Evolutionary conservation across 30 jellyfish, hydroid and myxozoan genomes (phyloP).

Genomic region (Haliclystus octoradiatus): DNA sequence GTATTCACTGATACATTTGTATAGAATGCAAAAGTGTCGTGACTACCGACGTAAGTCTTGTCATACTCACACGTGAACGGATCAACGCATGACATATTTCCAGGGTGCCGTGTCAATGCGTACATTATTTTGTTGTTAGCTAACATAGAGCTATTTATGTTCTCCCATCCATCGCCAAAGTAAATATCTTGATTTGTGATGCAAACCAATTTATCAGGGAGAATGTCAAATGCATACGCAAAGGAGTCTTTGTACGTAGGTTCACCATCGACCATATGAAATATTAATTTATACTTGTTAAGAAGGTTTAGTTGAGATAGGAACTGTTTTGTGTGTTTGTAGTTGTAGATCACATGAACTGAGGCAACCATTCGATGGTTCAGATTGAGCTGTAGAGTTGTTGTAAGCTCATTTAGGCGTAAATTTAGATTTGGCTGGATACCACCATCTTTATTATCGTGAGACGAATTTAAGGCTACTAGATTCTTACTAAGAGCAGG

Average conservation of each 20-base stretch:
- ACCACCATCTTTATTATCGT: not conserved
- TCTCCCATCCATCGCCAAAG: slow-evolving; percentile 80
- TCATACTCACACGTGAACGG: slow-evolving; percentile 35
- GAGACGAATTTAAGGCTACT: not conserved
- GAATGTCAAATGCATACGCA: slow-evolving; percentile 41
- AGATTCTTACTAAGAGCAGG: too few relatives aligned
- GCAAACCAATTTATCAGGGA: slow-evolving; percentile 35
- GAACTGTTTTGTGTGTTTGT: slow-evolving; percentile 33
- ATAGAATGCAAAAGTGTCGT: slow-evolving; percentile 42
- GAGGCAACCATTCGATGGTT: slow-evolving; percentile 50
- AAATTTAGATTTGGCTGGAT: not conserved
- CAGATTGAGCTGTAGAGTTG: slow-evolving; percentile 51
- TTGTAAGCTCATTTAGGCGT: slow-evolving; percentile 62
- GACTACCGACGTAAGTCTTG: slow-evolving; percentile 38
- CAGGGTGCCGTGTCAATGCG: slow-evolving; percentile 71
- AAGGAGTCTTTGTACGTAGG: slow-evolving; percentile 64
- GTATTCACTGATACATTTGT: slow-evolving; percentile 4
- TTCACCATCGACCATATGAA: slow-evolving; percentile 57
- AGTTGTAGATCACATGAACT: slow-evolving; percentile 55
- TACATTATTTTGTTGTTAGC: slow-evolving; percentile 34
- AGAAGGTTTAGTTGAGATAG: slow-evolving; percentile 20
- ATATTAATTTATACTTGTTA: slow-evolving; percentile 38
- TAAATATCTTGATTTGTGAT: slow-evolving; percentile 67
- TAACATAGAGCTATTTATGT: slow-evolving; percentile 27
- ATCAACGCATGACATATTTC: slow-evolving; percentile 35